A percentile compares a stretch with the other conserved stretches of the same genome.
phyloP scores from a whole-genome alignment of 2,113 vertebrate species.

The Mungos mungo region DNA sequence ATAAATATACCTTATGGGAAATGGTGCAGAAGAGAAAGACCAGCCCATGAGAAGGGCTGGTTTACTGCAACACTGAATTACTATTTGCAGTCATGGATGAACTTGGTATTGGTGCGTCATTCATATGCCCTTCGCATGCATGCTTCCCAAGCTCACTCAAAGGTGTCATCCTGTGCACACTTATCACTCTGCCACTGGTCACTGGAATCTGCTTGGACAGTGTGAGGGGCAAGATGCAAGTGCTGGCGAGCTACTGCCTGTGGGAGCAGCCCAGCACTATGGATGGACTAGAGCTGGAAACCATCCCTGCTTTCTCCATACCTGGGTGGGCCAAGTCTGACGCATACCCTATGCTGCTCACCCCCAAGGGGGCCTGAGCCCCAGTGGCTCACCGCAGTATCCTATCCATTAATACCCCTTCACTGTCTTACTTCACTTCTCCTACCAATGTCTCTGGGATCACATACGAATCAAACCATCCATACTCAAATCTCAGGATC shows the following conservation, averaged over 20 bases:
- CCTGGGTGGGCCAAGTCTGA: background rate
- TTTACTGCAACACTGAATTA: background rate
- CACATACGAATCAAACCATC: background rate
- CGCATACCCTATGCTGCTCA: accelerated
- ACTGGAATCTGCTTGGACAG: background rate
- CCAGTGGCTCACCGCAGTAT: background rate
- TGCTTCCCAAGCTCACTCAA: accelerated
- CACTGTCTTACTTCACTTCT: background rate
- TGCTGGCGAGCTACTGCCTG: accelerated
- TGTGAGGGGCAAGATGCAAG: background rate
- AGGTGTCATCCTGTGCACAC: accelerated
- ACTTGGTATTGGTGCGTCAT: background rate
- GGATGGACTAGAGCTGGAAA: accelerated
- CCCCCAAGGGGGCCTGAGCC: too few species aligned
- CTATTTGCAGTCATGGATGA: too few species aligned
- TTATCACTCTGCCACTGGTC: background rate
- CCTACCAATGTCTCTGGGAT: background rate
- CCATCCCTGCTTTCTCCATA: accelerated
- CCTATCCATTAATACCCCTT: background rate
- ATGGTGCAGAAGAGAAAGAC: background rate
- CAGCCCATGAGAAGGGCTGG: background rate
- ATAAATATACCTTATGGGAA: background rate
- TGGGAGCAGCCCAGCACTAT: background rate
- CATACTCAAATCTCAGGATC: background rate
- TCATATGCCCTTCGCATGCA: background rate